These are phyloP conservation scores for Mesaphorura yosii DNA, from an alignment of 1,140 invertebrate genomes.

Conservation along the genomic window DNA sequence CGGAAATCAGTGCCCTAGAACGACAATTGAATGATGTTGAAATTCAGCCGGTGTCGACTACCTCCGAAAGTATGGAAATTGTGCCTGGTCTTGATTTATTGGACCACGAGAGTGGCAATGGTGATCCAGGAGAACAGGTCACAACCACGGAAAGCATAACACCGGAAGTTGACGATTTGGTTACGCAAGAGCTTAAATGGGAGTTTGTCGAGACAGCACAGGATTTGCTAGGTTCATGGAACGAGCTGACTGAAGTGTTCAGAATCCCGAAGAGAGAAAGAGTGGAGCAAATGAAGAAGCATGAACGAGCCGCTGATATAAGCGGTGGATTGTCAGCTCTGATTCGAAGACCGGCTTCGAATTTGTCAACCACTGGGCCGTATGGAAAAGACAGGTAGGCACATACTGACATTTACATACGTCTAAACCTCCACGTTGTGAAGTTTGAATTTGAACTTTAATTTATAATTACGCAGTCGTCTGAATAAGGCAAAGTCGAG, in stretches of 20 bases:
- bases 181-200: constrained; percentile 7
- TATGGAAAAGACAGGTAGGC: no score
- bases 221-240: constrained; percentile 60
- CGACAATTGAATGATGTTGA: constrained; percentile 1
- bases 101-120: background rate
- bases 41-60: background rate
- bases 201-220: constrained; percentile 44
- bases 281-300: constrained; percentile 83
- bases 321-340: no score
- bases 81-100: no score
- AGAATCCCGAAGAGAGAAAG: constrained; percentile 90
- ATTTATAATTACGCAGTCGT: no score
- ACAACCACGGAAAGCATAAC: constrained; percentile 20
- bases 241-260: constrained; percentile 73
- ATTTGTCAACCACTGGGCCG: no score
- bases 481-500: no score
- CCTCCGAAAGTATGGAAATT: background rate
- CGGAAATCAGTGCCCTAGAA: background rate
- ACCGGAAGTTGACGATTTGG: background rate
- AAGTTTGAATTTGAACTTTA: no score
- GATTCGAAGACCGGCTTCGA: no score
- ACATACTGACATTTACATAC: no score
- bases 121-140: background rate
- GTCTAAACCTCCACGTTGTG: no score
- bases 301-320: constrained; percentile 67